Evolutionary conservation across 2,888 invertebrate genomes (phyloP).

Genomic region (Augiades crinisus): DNA sequence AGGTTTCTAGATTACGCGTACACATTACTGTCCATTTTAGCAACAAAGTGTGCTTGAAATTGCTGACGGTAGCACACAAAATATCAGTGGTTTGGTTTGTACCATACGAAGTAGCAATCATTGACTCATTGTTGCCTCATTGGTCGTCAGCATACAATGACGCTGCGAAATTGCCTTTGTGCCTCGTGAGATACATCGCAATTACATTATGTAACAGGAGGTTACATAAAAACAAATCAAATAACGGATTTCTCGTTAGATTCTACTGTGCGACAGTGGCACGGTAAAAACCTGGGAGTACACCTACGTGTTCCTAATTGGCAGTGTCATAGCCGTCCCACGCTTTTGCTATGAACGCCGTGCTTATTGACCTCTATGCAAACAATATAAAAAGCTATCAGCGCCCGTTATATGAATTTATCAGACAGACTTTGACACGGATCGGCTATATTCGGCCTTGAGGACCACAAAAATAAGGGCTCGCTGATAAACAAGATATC

Average conservation of each 20-base stretch:
- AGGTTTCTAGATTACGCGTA: constrained; percentile 16
- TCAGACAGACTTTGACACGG: constrained; percentile 6
- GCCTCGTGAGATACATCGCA: constrained; percentile 27
- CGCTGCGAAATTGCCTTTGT: constrained; percentile 21
- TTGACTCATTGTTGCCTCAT: constrained; percentile 17
- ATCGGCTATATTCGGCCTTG: too few relatives aligned
- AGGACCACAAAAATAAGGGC: not conserved
- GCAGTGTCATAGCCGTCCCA: constrained; percentile 55
- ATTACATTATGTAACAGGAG: constrained; percentile 35
- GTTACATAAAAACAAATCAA: constrained; percentile 41
- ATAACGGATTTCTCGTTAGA: constrained; percentile 40
- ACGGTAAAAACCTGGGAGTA: constrained; percentile 43
- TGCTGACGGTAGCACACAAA: constrained; percentile 2
- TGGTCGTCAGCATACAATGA: constrained; percentile 24
- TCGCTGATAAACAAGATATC: not conserved
- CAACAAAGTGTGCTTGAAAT: constrained; percentile 10
- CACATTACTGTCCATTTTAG: constrained; percentile 6
- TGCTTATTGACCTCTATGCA: constrained; percentile 50
- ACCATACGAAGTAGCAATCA: not conserved
- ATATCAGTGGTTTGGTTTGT: constrained; percentile 1
- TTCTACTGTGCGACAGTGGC: constrained; percentile 33
- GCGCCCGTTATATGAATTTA: constrained; percentile 25
- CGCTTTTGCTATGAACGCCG: constrained; percentile 51
- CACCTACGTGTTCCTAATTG: constrained; percentile 42
- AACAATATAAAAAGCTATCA: constrained; percentile 39